Conservation (phyloP, 2,797 vertebrate genomes). For the Sebastolobus altivelis region DNA sequence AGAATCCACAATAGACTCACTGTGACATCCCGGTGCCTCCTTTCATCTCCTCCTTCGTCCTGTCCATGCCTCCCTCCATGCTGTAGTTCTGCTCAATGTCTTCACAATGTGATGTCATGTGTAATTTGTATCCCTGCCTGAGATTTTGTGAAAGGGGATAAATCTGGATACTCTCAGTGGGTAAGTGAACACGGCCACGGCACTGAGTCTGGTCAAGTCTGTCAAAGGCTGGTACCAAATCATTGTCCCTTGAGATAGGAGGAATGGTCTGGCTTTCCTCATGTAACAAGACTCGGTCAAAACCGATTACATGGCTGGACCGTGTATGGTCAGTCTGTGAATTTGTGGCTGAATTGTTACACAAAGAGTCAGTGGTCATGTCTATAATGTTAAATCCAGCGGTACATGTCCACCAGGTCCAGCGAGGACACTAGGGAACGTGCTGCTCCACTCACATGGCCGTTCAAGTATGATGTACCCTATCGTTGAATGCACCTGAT, state of each 20-base stretch:
- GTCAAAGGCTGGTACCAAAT: conserved; percentile 70
- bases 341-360: no score
- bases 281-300: conserved; percentile 4
- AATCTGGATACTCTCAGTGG: conserved; percentile 76
- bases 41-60: conserved; percentile 65
- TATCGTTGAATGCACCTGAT: no score
- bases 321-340: no score
- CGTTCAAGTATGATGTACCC: no score
- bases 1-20: conserved; percentile 58
- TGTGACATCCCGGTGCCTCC: conserved; percentile 67
- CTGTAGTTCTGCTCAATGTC: conserved; percentile 69
- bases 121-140: conserved; percentile 65
- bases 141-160: conserved; percentile 57
- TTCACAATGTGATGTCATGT: conserved; percentile 68
- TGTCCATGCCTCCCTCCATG: conserved; percentile 45
- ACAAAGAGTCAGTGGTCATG: no score
- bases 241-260: conserved; percentile 57
- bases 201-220: conserved; percentile 65
- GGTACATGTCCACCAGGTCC: no score
- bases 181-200: conserved; percentile 50
- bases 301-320: no score
- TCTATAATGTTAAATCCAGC: no score
- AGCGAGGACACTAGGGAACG: no score
- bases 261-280: conserved; percentile 73
- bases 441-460: no score